Evolutionary conservation across 2,797 vertebrate genomes (phyloP).

Genomic region (Rhabdophis nuchalis): DNA sequence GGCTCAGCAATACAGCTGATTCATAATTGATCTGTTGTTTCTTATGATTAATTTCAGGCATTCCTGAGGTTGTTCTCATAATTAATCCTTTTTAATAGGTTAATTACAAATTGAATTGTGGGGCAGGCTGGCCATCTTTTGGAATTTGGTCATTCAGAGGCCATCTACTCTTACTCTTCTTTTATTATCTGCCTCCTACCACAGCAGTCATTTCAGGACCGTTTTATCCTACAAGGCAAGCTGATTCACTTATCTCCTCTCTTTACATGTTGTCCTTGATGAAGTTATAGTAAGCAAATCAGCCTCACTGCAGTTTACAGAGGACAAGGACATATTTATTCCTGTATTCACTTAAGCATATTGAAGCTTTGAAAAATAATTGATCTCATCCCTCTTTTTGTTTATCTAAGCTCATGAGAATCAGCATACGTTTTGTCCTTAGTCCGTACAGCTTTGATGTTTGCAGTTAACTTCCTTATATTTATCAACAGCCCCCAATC

Average conservation of each 20-base stretch:
- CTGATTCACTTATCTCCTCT: slow-evolving; percentile 54
- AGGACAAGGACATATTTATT: slow-evolving; percentile 27
- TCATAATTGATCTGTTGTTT: slow-evolving; percentile 8
- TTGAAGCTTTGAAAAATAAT: slow-evolving; percentile 64
- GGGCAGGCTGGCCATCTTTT: neutral
- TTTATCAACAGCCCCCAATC: slow-evolving; percentile 54
- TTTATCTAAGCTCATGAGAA: slow-evolving; percentile 62
- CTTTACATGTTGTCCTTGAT: slow-evolving; percentile 48
- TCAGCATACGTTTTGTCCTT: slow-evolving; percentile 62
- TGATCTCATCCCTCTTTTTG: slow-evolving; percentile 52
- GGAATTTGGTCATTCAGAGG: neutral
- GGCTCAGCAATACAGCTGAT: neutral
- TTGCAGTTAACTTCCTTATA: slow-evolving; percentile 61
- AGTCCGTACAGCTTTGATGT: slow-evolving; percentile 64
- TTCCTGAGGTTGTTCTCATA: neutral
- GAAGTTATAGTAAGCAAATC: slow-evolving; percentile 38
- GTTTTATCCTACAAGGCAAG: slow-evolving; percentile 40
- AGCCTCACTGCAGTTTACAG: neutral
- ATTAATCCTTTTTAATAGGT: slow-evolving; percentile 20
- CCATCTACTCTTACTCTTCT: neutral
- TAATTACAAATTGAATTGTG: slow-evolving; percentile 10
- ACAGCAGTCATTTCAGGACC: slow-evolving; percentile 43
- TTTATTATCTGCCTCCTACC: slow-evolving; percentile 5
- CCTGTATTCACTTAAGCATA: slow-evolving; percentile 59
- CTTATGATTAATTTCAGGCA: slow-evolving; percentile 9